These are phyloP conservation scores for Neodiprion lecontei DNA, from an alignment of 1,140 invertebrate species.

Conservation along the genomic window DNA sequence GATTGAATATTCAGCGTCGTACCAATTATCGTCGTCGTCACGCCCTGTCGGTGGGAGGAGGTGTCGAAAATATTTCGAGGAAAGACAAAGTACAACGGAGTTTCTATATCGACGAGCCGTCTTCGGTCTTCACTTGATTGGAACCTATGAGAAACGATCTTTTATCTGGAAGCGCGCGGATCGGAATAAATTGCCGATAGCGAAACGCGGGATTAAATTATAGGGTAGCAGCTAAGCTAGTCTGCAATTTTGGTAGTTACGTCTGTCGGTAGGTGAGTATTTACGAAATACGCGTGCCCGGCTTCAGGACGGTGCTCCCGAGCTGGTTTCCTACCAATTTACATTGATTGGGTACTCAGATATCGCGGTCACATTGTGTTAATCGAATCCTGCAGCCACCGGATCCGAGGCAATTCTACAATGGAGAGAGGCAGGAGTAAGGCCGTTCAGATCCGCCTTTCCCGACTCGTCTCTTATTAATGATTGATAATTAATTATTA, in stretches of 20 bases:
- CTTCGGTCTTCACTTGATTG: background rate
- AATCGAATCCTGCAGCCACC: no score
- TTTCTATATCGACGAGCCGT: background rate
- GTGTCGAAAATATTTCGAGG: no score
- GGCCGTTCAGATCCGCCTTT: no score
- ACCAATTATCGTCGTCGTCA: no score
- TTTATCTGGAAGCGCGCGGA: background rate
- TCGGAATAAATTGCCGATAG: background rate
- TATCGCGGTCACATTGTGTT: no score
- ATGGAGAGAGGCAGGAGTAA: no score
- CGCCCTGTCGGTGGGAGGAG: no score
- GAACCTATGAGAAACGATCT: background rate
- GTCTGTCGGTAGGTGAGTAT: background rate
- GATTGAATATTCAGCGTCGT: no score
- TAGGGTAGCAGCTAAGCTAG: background rate
- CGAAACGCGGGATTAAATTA: background rate
- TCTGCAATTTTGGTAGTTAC: background rate
- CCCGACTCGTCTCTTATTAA: background rate
- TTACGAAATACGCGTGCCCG: slow-evolving; percentile 1
- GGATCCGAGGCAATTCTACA: no score
- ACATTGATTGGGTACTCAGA: no score
- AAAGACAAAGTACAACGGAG: background rate
- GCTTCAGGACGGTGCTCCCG: no score
- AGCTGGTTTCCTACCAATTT: no score
- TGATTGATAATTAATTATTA: background rate